Percentiles rank a stretch among this genome's conserved stretches.
These are phyloP conservation scores for Caradrina kadenii DNA, from an alignment of 2,888 invertebrate genomes.

Conservation along the genomic window DNA sequence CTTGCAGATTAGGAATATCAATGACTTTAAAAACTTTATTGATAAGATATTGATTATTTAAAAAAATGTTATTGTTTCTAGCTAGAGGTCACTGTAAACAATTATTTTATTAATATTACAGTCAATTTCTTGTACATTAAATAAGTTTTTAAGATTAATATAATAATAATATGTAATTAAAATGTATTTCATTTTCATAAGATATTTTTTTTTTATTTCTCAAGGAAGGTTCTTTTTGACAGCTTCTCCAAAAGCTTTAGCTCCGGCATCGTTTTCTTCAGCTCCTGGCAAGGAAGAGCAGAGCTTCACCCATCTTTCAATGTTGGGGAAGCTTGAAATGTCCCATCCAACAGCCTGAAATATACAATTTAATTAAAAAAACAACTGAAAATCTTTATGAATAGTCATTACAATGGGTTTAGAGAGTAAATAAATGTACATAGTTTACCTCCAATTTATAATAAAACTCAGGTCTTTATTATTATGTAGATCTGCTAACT, in stretches of 20 bases:
- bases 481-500: no score
- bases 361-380: background rate
- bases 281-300: conserved; percentile 91
- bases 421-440: background rate
- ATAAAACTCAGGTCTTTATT: no score
- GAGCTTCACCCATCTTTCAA: conserved; percentile 90
- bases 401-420: background rate
- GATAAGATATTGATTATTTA: background rate
- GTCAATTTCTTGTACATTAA: conserved; percentile 42
- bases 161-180: conserved; percentile 56
- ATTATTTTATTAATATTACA: conserved; percentile 28
- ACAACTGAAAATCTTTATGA: background rate
- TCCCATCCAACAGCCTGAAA: conserved; percentile 91
- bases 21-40: no score
- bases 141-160: conserved; percentile 50
- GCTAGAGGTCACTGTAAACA: conserved; percentile 26
- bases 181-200: conserved; percentile 65
- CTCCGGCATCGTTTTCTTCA: conserved; percentile 91
- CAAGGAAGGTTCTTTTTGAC: conserved; percentile 88
- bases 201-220: conserved; percentile 48
- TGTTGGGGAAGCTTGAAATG: conserved; percentile 89
- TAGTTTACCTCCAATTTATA: background rate
- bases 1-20: no score
- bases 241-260: conserved; percentile 89
- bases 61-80: conserved; percentile 17